Evolutionary conservation across 1,140 invertebrate genomes (phyloP).

Genomic region (Drosophila ananassae): DNA sequence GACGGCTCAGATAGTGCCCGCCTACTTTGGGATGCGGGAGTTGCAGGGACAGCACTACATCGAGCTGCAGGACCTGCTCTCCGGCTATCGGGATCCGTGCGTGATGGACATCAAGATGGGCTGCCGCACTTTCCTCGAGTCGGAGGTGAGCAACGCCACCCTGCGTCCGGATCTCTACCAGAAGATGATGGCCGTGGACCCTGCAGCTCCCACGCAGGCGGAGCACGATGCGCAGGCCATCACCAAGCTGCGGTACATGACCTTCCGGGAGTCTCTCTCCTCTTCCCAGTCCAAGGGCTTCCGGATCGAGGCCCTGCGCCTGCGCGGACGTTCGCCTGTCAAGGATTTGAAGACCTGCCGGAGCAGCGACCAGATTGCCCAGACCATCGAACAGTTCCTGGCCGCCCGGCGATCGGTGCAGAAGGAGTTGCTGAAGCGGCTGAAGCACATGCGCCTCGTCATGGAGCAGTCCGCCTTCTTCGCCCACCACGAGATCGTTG

Average conservation of each 20-base stretch:
- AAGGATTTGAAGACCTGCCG: conserved; percentile 92
- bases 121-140: conserved; percentile 95
- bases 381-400: conserved; percentile 92
- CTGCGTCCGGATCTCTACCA: conserved; percentile 92
- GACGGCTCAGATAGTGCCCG: conserved; percentile 91
- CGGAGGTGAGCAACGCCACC: conserved; percentile 94
- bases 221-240: conserved; percentile 92
- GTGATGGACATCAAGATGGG: conserved; percentile 98
- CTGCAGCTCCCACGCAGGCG: conserved; percentile 91
- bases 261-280: conserved; percentile 96
- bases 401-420: conserved; percentile 88
- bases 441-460: conserved; percentile 90
- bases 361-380: conserved; percentile 90
- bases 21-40: conserved; percentile 93
- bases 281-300: conserved; percentile 97
- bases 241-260: conserved; percentile 97
- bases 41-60: conserved; percentile 95
- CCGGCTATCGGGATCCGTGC: conserved; percentile 93
- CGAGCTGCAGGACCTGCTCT: conserved; percentile 94
- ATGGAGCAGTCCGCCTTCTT: conserved; percentile 96
- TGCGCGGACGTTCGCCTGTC: conserved; percentile 89
- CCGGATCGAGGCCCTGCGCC: conserved; percentile 97
- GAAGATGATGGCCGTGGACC: conserved; percentile 97
- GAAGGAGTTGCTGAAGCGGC: conserved; percentile 88
- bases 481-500: conserved; percentile 95